A percentile compares a stretch with the other conserved stretches of the same genome.
These are phyloP conservation scores for Trissoscelio sp. DNA, from an alignment of 2,888 invertebrate species.

Conservation along the genomic window DNA sequence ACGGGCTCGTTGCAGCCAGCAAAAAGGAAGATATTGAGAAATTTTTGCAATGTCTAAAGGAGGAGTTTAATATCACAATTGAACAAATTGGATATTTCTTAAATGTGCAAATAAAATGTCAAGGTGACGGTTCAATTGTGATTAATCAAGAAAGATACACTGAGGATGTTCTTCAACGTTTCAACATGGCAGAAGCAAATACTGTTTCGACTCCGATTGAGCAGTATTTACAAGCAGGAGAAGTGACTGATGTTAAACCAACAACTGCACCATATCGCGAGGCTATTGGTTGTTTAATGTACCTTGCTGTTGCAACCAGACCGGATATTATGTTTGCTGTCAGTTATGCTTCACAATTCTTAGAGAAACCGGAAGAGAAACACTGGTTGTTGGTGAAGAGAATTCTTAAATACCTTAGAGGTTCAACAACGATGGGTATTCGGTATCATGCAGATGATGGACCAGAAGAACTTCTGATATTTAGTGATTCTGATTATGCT, in stretches of 20 bases:
- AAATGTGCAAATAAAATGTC: conserved; percentile 55
- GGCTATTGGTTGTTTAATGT: conserved; percentile 39
- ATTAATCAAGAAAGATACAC: not conserved
- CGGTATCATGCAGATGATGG: not conserved
- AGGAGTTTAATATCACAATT: conserved; percentile 56
- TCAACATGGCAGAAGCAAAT: conserved; percentile 20
- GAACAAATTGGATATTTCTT: conserved; percentile 50
- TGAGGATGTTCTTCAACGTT: not conserved
- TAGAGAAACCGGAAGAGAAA: conserved; percentile 20
- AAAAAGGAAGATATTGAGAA: not conserved
- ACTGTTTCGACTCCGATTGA: conserved; percentile 24
- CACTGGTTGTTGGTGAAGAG: conserved; percentile 24
- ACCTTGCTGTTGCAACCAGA: conserved; percentile 28
- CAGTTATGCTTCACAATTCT: conserved; percentile 15
- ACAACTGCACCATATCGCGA: conserved; percentile 33
- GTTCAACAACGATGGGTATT: not conserved
- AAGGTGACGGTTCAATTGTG: conserved; percentile 11
- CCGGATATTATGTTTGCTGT: conserved; percentile 37
- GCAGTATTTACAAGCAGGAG: not conserved
- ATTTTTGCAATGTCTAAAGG: conserved; percentile 30
- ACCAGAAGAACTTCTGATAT: not conserved
- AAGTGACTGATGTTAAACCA: not conserved
- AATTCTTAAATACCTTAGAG: not conserved
- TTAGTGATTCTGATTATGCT: conserved; percentile 48
- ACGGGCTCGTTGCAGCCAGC: conserved; percentile 52